Percentiles rank a stretch among this genome's conserved stretches.
Conservation (phyloP, 2,797 vertebrate genomes). For the Lophotriccus pileatus region DNA sequence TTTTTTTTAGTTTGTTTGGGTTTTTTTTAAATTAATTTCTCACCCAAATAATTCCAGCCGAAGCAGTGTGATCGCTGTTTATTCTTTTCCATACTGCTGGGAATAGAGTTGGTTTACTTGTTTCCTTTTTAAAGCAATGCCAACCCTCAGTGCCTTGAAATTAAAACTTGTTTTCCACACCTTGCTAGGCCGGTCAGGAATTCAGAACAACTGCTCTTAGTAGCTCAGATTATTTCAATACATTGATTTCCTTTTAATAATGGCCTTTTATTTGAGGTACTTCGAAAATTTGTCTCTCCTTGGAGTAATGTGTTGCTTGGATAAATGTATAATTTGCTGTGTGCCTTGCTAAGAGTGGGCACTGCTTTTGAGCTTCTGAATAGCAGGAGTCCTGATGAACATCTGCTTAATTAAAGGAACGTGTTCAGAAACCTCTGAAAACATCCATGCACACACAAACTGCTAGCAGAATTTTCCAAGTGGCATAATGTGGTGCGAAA, state of each 20-base stretch:
- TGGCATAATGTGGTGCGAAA: not conserved
- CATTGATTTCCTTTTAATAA: not conserved
- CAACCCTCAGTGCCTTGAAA: not conserved
- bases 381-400: not conserved
- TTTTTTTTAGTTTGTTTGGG: too few relatives aligned
- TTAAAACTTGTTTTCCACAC: rapidly evolving
- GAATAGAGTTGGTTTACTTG: not conserved
- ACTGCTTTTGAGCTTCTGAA: not conserved
- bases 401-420: not conserved
- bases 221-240: not conserved
- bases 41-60: not conserved
- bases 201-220: not conserved
- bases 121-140: not conserved
- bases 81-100: rapidly evolving
- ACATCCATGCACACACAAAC: not conserved
- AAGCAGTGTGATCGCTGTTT: rapidly evolving
- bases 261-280: not conserved
- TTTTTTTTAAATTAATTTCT: not conserved
- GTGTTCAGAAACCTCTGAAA: not conserved
- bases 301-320: not conserved
- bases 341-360: rapidly evolving
- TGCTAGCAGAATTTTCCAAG: not conserved
- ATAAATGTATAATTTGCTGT: not conserved
- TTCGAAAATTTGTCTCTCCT: not conserved
- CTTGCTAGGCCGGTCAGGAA: not conserved